These are phyloP conservation scores for Zoanthus solanderi DNA, from an alignment of 92 coral and sea anemone genomes.

Conservation along the genomic window DNA sequence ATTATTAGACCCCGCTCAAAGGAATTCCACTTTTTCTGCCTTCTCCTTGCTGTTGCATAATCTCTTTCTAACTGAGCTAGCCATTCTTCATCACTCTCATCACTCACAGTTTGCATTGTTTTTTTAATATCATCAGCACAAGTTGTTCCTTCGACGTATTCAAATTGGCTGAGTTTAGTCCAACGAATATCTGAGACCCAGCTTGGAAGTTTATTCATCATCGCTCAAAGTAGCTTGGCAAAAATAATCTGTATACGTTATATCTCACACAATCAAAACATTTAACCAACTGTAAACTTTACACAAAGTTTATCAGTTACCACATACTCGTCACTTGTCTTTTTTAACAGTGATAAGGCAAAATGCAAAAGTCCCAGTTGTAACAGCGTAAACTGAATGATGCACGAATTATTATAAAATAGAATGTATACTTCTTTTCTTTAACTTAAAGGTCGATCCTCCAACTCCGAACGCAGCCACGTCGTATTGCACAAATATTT, in stretches of 20 bases:
- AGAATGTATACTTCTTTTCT: too few relatives aligned
- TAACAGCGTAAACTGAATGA: too few relatives aligned
- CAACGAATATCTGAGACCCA: slow-evolving; percentile 91
- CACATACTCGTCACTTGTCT: too few relatives aligned
- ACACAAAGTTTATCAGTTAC: not conserved
- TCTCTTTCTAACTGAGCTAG: slow-evolving; percentile 94
- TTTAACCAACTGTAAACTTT: not conserved
- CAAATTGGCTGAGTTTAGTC: slow-evolving; percentile 86
- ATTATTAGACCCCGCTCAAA: slow-evolving; percentile 75
- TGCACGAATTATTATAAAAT: too few relatives aligned
- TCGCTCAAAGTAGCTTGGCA: not conserved
- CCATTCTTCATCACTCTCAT: slow-evolving; percentile 98
- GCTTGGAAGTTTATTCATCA: slow-evolving; percentile 64
- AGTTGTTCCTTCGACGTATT: slow-evolving; percentile 62
- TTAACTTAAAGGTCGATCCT: too few relatives aligned
- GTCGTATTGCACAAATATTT: too few relatives aligned
- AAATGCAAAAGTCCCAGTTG: too few relatives aligned
- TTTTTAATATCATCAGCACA: slow-evolving; percentile 67
- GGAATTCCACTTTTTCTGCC: slow-evolving; percentile 82
- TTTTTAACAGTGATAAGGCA: too few relatives aligned
- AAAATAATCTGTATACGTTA: not conserved
- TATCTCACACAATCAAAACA: not conserved
- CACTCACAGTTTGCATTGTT: slow-evolving; percentile 81
- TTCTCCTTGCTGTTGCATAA: slow-evolving; percentile 87
- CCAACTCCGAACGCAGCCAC: too few relatives aligned